Evolutionary conservation across 2,797 vertebrate species (phyloP).

Genomic region (Rachycentron canadum): DNA sequence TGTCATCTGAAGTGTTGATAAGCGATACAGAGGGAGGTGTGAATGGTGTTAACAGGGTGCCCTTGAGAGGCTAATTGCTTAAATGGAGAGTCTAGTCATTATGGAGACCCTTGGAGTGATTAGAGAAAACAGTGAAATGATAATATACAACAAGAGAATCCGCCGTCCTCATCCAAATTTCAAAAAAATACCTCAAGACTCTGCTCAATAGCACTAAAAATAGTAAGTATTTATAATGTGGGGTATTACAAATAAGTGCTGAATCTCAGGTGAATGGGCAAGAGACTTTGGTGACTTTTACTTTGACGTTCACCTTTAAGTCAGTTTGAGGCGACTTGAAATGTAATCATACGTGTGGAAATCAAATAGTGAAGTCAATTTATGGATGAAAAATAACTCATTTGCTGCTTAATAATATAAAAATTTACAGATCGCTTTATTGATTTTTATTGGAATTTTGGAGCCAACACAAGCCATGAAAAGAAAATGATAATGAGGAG

Average conservation of each 20-base stretch:
- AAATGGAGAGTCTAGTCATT: slow-evolving; percentile 66
- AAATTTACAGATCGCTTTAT: neutral
- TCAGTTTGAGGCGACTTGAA: neutral
- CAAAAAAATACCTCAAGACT: neutral
- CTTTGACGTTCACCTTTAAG: neutral
- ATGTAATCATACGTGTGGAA: neutral
- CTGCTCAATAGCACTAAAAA: neutral
- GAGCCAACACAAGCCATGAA: neutral
- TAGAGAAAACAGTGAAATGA: slow-evolving; percentile 68
- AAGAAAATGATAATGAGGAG: neutral
- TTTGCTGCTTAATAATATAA: neutral
- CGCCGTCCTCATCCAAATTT: slow-evolving; percentile 27
- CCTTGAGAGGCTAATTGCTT: slow-evolving; percentile 70
- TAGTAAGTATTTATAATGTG: neutral
- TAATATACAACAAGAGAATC: slow-evolving; percentile 56
- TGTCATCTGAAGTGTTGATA: slow-evolving; percentile 72
- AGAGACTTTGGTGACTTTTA: neutral
- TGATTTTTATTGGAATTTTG: neutral
- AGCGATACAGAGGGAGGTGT: slow-evolving; percentile 68
- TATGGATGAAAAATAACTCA: neutral
- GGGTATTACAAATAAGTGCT: neutral
- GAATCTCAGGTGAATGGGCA: neutral
- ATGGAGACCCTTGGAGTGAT: slow-evolving; percentile 63
- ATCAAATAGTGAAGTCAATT: neutral
- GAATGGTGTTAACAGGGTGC: slow-evolving; percentile 72